Percentiles rank a stretch among this genome's conserved stretches.
phyloP scores from a whole-genome alignment of 2,113 vertebrate genomes.

The Indri indri region DNA sequence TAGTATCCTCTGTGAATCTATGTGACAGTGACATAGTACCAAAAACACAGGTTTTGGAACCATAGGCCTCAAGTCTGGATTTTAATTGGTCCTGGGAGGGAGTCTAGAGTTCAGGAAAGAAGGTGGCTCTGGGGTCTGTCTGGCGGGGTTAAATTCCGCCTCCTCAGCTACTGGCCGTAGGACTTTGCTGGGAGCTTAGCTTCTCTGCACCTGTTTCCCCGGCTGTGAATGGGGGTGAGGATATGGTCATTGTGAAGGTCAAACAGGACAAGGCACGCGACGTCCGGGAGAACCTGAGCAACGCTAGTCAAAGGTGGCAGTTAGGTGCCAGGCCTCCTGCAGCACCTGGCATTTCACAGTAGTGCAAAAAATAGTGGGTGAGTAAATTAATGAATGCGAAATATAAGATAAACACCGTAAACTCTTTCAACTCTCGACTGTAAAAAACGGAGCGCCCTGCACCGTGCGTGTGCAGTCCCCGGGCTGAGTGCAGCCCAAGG shows the following conservation, averaged over 20 bases:
- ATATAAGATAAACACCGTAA: neutral
- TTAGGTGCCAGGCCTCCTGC: neutral
- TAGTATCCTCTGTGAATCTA: neutral
- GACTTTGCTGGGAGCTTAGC: neutral
- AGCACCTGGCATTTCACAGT: neutral
- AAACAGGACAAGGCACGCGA: neutral
- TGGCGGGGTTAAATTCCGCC: neutral
- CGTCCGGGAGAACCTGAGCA: too few relatives aligned
- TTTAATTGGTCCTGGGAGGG: neutral
- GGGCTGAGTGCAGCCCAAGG: neutral
- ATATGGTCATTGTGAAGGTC: neutral
- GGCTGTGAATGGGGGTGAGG: neutral
- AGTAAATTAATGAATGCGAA: neutral
- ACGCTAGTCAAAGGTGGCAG: neutral
- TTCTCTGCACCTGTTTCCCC: neutral
- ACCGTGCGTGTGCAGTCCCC: neutral
- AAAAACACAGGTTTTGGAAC: neutral
- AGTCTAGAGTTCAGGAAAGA: neutral
- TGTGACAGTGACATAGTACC: neutral
- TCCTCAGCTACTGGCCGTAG: too few relatives aligned
- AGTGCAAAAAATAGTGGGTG: neutral
- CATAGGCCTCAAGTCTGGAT: neutral
- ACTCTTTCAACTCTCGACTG: neutral
- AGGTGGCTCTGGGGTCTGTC: neutral
- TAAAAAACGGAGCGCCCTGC: rapidly evolving